Base-by-base conservation (phyloP, 23 tunicate genomes). In the Phallusia fumigata region DNA sequence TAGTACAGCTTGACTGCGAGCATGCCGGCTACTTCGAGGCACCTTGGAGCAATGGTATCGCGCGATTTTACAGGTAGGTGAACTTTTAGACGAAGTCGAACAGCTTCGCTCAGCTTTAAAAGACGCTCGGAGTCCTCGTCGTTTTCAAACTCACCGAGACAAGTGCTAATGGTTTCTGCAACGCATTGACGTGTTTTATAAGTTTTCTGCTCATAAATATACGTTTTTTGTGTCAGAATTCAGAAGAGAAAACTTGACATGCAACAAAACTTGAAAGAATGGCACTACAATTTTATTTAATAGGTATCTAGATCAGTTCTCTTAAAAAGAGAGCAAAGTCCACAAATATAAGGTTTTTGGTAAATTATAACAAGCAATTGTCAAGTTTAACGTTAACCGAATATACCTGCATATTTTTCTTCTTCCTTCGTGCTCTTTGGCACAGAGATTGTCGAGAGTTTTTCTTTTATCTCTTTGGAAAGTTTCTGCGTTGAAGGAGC, bases 71-170 rank as follows among this genome's bases (percentile, higher is more conserved):
- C 13, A 21, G 69, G 69, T 11, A 58, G 11, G 69, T 58, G 69
- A 13, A 6, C 16, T 21, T 24, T 22, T 13, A 58, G 69, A 58
- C 69, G 69, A 11, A 58, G 16, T 1, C 16, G 8, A 2, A 58
- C 69, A 24, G 69, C 69, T 58, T 58, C 69, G 13, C 69, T 58
- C 28, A 58, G 26, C 28, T 58, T 58, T 16, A 58, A 13, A 8
- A 58, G 26, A 21, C 69, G 26, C 28, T 58, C 69, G 69, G 28
- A 58, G 69, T 58, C 69, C 28, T 58, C 69, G 69, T 58, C 69
- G 69, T 58, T 58, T 58, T 58, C 69, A 5, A 58, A 58, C 16
- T 58, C 28, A 24, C 28, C 28, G 5, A 58, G 69, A 24, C 69
- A 58, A 58, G 3, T 24, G 26, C 69, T 58, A 16, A 58, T 58